Evolutionary conservation across 2,888 invertebrate species (phyloP).

Genomic region (Amblyteles armatorius): DNA sequence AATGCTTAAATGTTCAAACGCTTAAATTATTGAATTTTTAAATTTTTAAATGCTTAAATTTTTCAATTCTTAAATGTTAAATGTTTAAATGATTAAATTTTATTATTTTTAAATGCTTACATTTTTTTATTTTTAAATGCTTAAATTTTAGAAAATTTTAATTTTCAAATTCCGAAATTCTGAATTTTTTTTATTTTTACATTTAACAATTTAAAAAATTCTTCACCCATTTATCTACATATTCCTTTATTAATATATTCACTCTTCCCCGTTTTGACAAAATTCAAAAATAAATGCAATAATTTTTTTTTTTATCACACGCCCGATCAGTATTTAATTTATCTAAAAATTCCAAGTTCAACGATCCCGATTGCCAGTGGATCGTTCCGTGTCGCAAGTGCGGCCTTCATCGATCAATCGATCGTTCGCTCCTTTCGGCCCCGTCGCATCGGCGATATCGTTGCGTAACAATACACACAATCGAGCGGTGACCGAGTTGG

Average conservation of each 20-base stretch:
- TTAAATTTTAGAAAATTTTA: no score
- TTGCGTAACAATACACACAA: slow-evolving; percentile 1
- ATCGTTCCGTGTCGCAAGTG: neutral
- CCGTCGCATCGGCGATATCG: neutral
- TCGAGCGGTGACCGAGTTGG: slow-evolving; percentile 61
- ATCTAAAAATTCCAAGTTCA: slow-evolving; percentile 30
- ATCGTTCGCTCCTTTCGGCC: neutral
- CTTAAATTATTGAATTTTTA: no score
- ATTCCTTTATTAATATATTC: no score
- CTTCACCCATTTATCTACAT: no score
- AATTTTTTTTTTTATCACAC: neutral
- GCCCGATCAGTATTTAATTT: neutral
- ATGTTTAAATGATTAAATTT: neutral
- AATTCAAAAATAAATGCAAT: neutral
- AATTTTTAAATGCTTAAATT: no score
- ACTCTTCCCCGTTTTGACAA: neutral
- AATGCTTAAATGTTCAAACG: no score
- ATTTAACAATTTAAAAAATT: no score
- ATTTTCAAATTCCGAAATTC: no score
- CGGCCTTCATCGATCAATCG: neutral
- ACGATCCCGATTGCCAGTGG: neutral
- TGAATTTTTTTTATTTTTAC: no score
- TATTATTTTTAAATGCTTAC: neutral
- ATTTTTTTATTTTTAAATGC: neutral
- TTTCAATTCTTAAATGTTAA: no score